A percentile compares a stretch with the other conserved stretches of the same genome.
These are phyloP conservation scores for Malacoraja senta DNA, from an alignment of 2,797 vertebrate species.

Conservation along the genomic window DNA sequence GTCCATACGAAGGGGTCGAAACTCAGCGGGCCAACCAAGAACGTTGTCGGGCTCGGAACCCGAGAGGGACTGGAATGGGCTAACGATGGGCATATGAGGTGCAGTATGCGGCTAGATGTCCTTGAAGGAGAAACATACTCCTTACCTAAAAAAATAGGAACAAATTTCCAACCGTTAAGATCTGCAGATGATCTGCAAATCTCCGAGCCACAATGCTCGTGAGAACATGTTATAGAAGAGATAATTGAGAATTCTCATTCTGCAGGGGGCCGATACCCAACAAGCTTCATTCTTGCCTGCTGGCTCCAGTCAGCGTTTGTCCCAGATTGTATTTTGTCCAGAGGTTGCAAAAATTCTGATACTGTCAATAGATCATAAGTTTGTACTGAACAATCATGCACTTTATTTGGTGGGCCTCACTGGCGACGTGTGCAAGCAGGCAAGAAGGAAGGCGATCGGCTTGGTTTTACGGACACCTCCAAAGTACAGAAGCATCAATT, in stretches of 20 bases:
- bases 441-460: background rate
- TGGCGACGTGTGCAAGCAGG: background rate
- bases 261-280: background rate
- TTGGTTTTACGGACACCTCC: background rate
- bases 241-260: background rate
- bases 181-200: constrained; percentile 5
- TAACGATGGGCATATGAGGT: background rate
- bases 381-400: constrained; percentile 15
- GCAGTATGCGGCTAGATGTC: background rate
- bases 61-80: background rate
- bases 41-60: background rate
- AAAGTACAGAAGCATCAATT: background rate
- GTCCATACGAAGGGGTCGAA: background rate
- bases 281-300: constrained; percentile 25
- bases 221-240: background rate
- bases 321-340: constrained; percentile 32
- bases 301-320: background rate
- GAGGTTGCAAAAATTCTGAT: constrained; percentile 35
- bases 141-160: background rate
- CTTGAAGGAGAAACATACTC: background rate
- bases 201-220: background rate
- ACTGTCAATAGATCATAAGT: constrained; percentile 15
- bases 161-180: background rate
- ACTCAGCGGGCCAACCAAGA: background rate
- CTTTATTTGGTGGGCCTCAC: constrained; percentile 28